Conservation (phyloP, 2,113 vertebrate species). For the Pavo muticus region DNA sequence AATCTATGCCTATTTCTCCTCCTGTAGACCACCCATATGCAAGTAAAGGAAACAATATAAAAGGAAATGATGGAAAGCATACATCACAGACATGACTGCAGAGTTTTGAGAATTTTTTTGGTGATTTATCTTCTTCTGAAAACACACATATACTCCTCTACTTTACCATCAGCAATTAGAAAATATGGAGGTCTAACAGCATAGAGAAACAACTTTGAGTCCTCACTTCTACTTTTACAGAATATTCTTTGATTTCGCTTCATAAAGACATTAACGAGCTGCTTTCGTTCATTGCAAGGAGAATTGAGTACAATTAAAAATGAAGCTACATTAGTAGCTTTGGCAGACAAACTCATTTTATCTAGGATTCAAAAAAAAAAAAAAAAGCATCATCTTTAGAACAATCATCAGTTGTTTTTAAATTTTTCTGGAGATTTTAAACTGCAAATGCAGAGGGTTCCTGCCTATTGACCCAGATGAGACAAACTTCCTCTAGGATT, state of each 20-base stretch:
- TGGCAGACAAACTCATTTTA: neutral
- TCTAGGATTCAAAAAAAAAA: neutral
- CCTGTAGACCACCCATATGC: neutral
- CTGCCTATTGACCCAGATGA: neutral
- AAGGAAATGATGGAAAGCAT: neutral
- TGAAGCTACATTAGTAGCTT: neutral
- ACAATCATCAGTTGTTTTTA: neutral
- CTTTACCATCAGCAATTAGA: neutral
- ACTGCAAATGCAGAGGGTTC: neutral
- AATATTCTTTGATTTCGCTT: neutral
- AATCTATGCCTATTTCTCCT: neutral
- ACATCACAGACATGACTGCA: neutral
- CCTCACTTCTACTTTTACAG: neutral
- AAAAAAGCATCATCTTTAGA: neutral
- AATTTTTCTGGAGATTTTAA: neutral
- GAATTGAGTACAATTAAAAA: neutral
- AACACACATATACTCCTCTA: neutral
- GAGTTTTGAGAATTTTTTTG: neutral
- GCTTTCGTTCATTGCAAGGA: neutral
- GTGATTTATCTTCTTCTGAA: neutral
- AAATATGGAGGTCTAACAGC: neutral
- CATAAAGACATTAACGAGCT: neutral
- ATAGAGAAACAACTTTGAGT: neutral
- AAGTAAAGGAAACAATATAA: neutral
- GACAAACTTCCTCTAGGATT: neutral